Evolutionary conservation across 1,140 invertebrate species (phyloP).

Genomic region (Trichoplusia ni): DNA sequence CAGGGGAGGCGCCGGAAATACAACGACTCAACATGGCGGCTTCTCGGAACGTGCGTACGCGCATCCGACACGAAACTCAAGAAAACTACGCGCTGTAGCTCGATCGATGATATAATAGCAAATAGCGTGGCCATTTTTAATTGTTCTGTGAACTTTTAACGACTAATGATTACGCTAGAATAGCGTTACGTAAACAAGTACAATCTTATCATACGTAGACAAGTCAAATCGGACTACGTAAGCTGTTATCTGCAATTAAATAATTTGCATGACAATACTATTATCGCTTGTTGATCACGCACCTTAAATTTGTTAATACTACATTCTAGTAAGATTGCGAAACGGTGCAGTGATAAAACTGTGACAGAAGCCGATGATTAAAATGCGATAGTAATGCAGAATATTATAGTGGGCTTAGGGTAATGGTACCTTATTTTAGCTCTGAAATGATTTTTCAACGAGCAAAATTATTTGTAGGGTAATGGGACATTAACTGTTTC

Average conservation of each 20-base stretch:
- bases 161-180: background rate
- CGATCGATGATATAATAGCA: constrained; percentile 31
- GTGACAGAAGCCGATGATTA: background rate
- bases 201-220: constrained; percentile 19
- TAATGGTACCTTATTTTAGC: no score
- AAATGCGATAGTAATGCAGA: background rate
- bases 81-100: constrained; percentile 29
- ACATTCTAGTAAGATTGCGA: background rate
- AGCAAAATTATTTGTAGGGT: no score
- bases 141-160: background rate
- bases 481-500: background rate
- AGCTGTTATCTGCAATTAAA: constrained; percentile 25
- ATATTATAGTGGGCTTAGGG: background rate
- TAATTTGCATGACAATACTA: constrained; percentile 18
- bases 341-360: background rate
- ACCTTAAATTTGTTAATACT: background rate
- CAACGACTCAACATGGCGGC: constrained; percentile 50
- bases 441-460: no score
- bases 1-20: constrained; percentile 67
- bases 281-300: constrained; percentile 10
- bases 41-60: constrained; percentile 55
- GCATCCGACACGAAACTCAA: constrained; percentile 34
- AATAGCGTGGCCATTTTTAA: constrained; percentile 23
- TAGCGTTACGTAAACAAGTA: constrained; percentile 4
- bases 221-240: constrained; percentile 21